Base-by-base conservation (phyloP, 2,888 invertebrate genomes). In the Panorpa germanica region DNA sequence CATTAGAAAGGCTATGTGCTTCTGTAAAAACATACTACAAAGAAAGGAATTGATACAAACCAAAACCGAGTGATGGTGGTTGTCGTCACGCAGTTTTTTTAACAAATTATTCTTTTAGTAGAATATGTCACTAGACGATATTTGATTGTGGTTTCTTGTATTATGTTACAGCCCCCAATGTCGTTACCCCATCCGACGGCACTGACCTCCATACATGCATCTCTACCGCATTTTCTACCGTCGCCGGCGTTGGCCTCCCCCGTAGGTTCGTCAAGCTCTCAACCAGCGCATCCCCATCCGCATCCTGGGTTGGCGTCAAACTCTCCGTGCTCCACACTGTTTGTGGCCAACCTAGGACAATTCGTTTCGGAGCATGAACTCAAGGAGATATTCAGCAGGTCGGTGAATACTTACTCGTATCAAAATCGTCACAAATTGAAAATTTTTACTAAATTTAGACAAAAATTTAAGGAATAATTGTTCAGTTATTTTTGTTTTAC, bases 301-400 rank as follows among this genome's bases (percentile, higher is more conserved):
- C 56, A 43, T 44, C 58, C 61, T 42, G 58, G 62, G 37, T 54
- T 60, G 41, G 64, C 66, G 45, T 59, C 65, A 31, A 78, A 82
- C 53, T 77, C 82, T 43, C 91, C 91, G 44, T 93, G 91, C 67
- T 90, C 90, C 46, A 96, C 96, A 43, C 75, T 96, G 43, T 96
- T 96, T 64, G 93, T 96, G 52, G 95, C 95, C 50, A 96, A 96
- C 62, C 70, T 96, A 50, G 93, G 95, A 43, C 88, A 88, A 59
- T 90, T 86, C 57, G 91, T 93, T 48, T 90, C 88, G 43, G 96
- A 96, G 61, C 93, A 95, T 53, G 95, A 96, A 59, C 75, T 96
- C 44, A 93, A 93, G 66, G 91, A 93, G 61, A 81, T 96, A 52
- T 93, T 95, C 63, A 82, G 82, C 72, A 91, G 90, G 91, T 93